Evolutionary conservation across 2,888 invertebrate genomes (phyloP), one percentile per base, ranked within the genome.

Genomic region (Agonum fuliginosum): DNA sequence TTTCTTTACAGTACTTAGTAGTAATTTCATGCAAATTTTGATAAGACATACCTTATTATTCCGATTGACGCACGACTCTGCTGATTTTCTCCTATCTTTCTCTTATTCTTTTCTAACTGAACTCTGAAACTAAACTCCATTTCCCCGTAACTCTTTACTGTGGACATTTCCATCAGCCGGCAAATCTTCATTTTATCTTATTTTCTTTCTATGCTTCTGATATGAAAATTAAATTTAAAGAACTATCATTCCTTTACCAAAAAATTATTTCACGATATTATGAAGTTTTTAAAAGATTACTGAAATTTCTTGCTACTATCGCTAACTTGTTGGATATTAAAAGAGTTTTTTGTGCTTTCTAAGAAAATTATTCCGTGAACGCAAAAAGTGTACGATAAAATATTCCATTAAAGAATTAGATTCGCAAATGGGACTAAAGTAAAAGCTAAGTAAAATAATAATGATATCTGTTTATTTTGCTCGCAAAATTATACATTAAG

Each of bases 171-270:
- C 20, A 14, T 20, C 67, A 41, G 20, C 24, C 17, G 54, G 54
- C 54, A 54, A 22, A 67, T 67, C 67, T 67, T 12, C 41, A 10
- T 22, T 22, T 24, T 12, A 20, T 54, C 54, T 54, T 19, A 10
- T 41, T 22, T 67, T 67, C 19, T 12, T 67, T 67, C 12, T 41
- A 8, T 41, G 12, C 12, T 12, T 65, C 67, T 41, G 67, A 67
- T 67, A 67, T 67, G 67, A 67, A 67, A 67, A 67, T 67, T 67
- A 67, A 20, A 67, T 67, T 30, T 67, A 20, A 67, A 67, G 67
- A 67, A 67, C 67, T 67, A 67, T 67, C 67, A 19, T 19, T 12
- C 2, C 22, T 41, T 67, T 67, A 22, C 67, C 41, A 67, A 67
- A 67, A 62, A 67, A 41, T 41, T 67, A 12, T 37, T 37, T 41